Base-by-base conservation (phyloP, 2,888 invertebrate species). In the Tolmerus cingulatus region DNA sequence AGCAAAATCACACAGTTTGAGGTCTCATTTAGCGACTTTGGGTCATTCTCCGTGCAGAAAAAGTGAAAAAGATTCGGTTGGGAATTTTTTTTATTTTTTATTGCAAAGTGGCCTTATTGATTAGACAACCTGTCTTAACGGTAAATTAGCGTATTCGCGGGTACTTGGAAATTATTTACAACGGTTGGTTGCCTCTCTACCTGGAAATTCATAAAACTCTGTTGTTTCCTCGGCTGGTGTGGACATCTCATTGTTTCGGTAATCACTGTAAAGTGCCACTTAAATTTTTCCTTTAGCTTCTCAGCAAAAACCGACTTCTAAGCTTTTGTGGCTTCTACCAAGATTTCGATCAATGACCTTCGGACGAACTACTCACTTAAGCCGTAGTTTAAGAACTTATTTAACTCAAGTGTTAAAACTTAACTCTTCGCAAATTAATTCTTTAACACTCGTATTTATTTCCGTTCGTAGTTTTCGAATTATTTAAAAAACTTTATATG, bases 41-140 rank as follows among this genome's bases (percentile, higher is more conserved):
- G 79, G 79, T 79, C 79, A 79, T 79, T 79, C 27, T 51, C 14
- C 14, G 40, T n/a, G 51, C 30, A 79, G 79, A 79, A 79, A 51
- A 51, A 79, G 79, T 79, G 27, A 79, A 82, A 81, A 82, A 82
- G 82, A 57, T 82, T 82, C 57, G 82, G 82, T 82, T 57, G 34
- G 37, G 30, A 34, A 57, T 23, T 57, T 66, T 66, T n/a, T n/a
- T n/a, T n/a, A n/a, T n/a, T n/a, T n/a, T 82, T 82, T 82, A 43
- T 43, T 57, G 66, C 34, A 82, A 82, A 57, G 57, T 82, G 37
- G 82, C 34, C 82, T 82, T 57, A 82, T 82, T 57, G 82, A 82
- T 82, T 82, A 57, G 82, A 82, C 82, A 57, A 82, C 37, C 57
- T 57, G 66, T 14, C 57, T 82, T 37, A 82, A 82, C 82, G 82